A percentile compares a stretch with the other conserved stretches of the same genome.
Conservation (phyloP, 2,113 vertebrate species). For the Alces alces region DNA sequence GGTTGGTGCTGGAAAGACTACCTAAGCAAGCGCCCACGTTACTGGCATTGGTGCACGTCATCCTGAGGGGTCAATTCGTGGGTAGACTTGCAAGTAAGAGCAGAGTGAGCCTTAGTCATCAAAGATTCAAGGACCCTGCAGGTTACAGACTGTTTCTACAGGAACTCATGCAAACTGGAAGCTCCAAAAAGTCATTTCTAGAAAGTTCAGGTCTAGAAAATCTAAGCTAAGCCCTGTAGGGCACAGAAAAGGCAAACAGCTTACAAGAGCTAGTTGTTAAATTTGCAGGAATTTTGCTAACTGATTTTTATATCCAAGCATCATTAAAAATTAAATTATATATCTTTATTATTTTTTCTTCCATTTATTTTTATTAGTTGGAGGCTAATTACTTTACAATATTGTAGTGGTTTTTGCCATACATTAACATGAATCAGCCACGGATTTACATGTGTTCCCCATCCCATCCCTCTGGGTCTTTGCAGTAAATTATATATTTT, state of each 20-base stretch:
- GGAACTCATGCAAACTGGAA: neutral
- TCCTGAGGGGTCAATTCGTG: neutral
- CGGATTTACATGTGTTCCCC: too few species aligned
- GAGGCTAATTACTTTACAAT: too few species aligned
- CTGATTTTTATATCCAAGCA: neutral
- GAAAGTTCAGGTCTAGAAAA: neutral
- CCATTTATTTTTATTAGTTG: too few species aligned
- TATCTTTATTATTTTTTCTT: neutral
- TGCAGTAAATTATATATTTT: neutral
- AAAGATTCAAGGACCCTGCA: neutral
- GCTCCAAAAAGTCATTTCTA: neutral
- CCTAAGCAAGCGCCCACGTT: neutral
- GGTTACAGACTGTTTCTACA: neutral
- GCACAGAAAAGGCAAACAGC: too few species aligned
- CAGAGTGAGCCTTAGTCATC: neutral
- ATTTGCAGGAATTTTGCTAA: neutral
- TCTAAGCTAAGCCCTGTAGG: neutral
- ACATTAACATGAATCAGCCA: too few species aligned
- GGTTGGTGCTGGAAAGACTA: neutral
- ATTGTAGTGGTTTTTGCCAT: too few species aligned
- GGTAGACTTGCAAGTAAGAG: neutral
- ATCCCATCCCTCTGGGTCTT: too few species aligned
- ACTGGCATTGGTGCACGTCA: fast-evolving
- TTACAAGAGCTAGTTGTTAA: neutral
- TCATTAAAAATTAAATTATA: neutral